Base-by-base conservation (phyloP, 2,797 vertebrate species). In the Rachycentron canadum region DNA sequence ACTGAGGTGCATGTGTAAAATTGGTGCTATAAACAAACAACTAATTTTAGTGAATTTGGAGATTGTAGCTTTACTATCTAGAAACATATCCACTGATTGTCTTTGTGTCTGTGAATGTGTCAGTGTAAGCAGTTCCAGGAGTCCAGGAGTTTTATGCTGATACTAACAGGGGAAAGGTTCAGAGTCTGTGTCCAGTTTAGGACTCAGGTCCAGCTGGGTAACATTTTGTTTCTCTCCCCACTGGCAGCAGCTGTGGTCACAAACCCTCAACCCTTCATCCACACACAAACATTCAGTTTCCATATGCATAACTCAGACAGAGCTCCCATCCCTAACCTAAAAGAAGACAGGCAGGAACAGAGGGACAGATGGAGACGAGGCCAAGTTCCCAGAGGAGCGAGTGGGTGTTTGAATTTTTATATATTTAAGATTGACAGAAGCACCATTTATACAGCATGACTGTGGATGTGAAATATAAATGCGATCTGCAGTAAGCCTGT, bases 351-450 rank as follows among this genome's bases (percentile, higher is more conserved):
- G 25, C 2, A 53, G 63, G 84, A 16, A 47, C 34, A 17, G 57
- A 63, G 28, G 36, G 60, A 38, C 26, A 19, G 62, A 68, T 25
- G 45, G 16, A 76, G 32, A 68, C 30, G 32, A 41, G 62, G 70
- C 64, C 73, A 69, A 36, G 52, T 25, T 85, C 79, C 70, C 59
- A 72, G 67, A 71, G 75, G 62, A 73, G 38, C n/a, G 65, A 34
- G 61, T 28, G 57, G 62, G 71, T 77, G 75, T 86, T 75, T 72
- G 64, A 77, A 56, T 77, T 32, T 81, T 76, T 82, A 79, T 36
- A 76, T 80, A 78, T 78, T 81, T 58, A 57, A 53, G 73, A 38
- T 84, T 75, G 59, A 91, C 88, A 92, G 88, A 84, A 83, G 89
- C 85, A 76, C 61, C 84, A 85, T 89, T 88, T 90, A 89, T 86